These are phyloP conservation scores for Thripadectes ignobilis DNA, from an alignment of 2,797 vertebrate genomes.

Conservation along the genomic window DNA sequence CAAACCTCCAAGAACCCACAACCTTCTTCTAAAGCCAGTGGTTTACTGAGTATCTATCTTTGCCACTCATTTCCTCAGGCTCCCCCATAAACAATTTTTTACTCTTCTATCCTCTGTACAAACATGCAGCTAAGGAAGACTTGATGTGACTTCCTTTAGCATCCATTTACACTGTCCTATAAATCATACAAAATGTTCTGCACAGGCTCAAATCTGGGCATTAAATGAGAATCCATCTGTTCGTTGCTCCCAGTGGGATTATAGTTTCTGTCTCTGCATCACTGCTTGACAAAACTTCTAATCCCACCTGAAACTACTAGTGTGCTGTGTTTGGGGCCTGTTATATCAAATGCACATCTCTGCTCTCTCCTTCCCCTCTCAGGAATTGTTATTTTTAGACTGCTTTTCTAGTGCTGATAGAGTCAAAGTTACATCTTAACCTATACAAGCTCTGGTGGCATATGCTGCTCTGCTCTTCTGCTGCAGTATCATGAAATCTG, in stretches of 20 bases:
- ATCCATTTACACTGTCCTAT: constrained; percentile 32
- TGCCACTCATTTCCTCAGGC: neutral
- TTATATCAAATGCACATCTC: neutral
- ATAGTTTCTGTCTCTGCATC: constrained; percentile 13
- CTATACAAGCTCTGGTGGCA: neutral
- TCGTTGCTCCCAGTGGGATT: constrained; percentile 39
- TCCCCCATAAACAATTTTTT: neutral
- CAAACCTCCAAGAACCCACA: neutral
- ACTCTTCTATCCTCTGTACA: neutral
- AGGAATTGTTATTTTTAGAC: constrained; percentile 21
- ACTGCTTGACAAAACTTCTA: constrained; percentile 32
- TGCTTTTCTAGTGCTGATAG: neutral
- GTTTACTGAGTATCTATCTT: neutral
- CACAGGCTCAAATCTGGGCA: constrained; percentile 32
- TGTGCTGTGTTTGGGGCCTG: constrained; percentile 25
- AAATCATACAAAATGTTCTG: constrained; percentile 44
- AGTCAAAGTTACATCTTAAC: constrained; percentile 22
- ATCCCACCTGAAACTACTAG: constrained; percentile 6
- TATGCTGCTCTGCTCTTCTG: neutral
- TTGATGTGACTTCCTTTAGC: constrained; percentile 40
- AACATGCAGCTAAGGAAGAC: neutral
- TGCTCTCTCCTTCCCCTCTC: neutral
- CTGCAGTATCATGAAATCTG: neutral
- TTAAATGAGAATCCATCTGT: constrained; percentile 38
- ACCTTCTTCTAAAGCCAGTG: neutral